phyloP scores from a whole-genome alignment of 2,113 vertebrate species.

The Melanostigma gelatinosum region DNA sequence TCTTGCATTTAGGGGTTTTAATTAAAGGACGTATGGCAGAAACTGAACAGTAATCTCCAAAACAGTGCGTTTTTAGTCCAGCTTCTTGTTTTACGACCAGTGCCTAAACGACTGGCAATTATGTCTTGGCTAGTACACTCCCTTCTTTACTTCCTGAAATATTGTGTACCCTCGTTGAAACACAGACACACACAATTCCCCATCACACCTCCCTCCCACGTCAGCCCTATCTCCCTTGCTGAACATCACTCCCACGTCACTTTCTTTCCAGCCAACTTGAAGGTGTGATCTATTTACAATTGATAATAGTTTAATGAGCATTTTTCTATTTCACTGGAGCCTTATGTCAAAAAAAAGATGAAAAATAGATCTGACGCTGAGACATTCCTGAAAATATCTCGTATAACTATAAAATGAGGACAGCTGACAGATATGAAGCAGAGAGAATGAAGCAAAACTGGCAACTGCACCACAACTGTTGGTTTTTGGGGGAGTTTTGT shows the following conservation, averaged over 20 bases:
- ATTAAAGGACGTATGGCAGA: slow-evolving; percentile 67
- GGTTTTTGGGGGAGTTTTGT: background rate
- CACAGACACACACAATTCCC: background rate
- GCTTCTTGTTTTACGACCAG: slow-evolving; percentile 63
- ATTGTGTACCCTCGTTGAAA: slow-evolving; percentile 12
- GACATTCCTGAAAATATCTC: slow-evolving; percentile 64
- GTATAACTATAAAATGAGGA: slow-evolving; percentile 52
- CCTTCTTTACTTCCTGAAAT: slow-evolving; percentile 17
- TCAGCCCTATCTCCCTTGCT: slow-evolving; percentile 34
- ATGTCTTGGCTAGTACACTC: slow-evolving; percentile 32
- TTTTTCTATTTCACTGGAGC: slow-evolving; percentile 72
- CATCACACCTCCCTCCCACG: slow-evolving; percentile 15
- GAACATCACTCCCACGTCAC: slow-evolving; percentile 29
- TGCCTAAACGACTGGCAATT: slow-evolving; percentile 55
- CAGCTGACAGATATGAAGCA: slow-evolving; percentile 33
- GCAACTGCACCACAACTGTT: slow-evolving; percentile 25
- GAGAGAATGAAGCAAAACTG: slow-evolving; percentile 1
- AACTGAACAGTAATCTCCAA: slow-evolving; percentile 68
- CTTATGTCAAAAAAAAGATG: slow-evolving; percentile 73
- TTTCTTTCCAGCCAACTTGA: slow-evolving; percentile 62
- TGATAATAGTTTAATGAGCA: slow-evolving; percentile 78
- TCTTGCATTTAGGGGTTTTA: slow-evolving; percentile 65
- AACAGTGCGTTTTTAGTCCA: slow-evolving; percentile 68
- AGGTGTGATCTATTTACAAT: slow-evolving; percentile 77
- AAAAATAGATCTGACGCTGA: slow-evolving; percentile 82